These are phyloP conservation scores for Synchiropus splendidus DNA, from an alignment of 2,113 vertebrate genomes.

Conservation along the genomic window DNA sequence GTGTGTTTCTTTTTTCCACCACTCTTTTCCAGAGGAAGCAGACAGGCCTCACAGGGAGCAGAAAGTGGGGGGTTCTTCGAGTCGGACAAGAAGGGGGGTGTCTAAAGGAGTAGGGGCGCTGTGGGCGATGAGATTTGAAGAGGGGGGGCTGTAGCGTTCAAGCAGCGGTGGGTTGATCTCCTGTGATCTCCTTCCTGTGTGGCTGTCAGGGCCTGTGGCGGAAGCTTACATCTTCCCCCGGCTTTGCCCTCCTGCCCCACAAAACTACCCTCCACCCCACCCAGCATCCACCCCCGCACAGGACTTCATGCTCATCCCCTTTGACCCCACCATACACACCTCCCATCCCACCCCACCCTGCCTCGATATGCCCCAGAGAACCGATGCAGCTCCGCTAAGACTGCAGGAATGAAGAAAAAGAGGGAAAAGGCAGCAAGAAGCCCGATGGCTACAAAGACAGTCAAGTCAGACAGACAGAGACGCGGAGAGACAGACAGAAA, in stretches of 20 bases:
- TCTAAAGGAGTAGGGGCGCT: conserved; percentile 4
- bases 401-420: conserved; percentile 24
- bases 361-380: conserved; percentile 33
- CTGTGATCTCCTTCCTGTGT: conserved; percentile 69
- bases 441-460: conserved; percentile 12
- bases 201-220: conserved; percentile 63
- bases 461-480: conserved; percentile 7
- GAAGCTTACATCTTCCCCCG: conserved; percentile 58
- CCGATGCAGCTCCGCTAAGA: conserved; percentile 18
- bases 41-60: conserved; percentile 39
- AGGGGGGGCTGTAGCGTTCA: conserved; percentile 26
- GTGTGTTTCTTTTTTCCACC: conserved; percentile 16
- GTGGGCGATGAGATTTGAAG: conserved; percentile 22
- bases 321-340: conserved; percentile 47
- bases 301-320: conserved; percentile 34
- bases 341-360: conserved; percentile 42
- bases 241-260: conserved; percentile 49
- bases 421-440: conserved; percentile 4
- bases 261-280: conserved; percentile 24
- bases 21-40: conserved; percentile 29
- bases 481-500: conserved; percentile 3
- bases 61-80: conserved; percentile 1
- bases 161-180: conserved; percentile 45
- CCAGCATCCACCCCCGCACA: conserved; percentile 29
- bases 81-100: neutral